phyloP scores from a whole-genome alignment of 2,888 invertebrate genomes.

The Cryptosula pallasiana region DNA sequence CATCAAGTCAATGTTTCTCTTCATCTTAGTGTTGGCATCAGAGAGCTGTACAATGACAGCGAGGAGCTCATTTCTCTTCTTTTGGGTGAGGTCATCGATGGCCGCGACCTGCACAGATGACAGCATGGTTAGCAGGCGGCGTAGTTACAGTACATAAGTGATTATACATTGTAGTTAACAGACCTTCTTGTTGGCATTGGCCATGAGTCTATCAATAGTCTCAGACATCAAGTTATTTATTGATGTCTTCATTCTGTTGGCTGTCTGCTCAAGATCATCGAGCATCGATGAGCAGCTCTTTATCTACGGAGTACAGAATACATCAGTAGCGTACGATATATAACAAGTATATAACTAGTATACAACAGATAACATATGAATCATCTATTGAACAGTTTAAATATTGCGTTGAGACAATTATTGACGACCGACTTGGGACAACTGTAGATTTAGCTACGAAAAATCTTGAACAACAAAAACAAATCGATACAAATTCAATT shows the following conservation, averaged over 20 bases:
- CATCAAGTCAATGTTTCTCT: background rate
- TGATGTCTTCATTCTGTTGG: conserved; percentile 1
- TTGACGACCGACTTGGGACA: too few relatives aligned
- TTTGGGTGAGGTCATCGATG: conserved; percentile 14
- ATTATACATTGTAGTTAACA: too few relatives aligned
- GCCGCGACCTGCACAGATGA: background rate
- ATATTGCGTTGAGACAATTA: too few relatives aligned
- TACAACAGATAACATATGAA: too few relatives aligned
- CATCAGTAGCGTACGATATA: too few relatives aligned
- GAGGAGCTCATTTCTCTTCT: conserved; percentile 9
- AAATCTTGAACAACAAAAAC: too few relatives aligned
- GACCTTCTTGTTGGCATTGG: conserved; percentile 15
- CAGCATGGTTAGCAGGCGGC: background rate
- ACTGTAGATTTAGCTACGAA: too few relatives aligned
- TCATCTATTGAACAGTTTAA: too few relatives aligned
- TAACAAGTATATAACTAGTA: too few relatives aligned
- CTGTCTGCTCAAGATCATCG: conserved; percentile 16
- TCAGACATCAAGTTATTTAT: conserved; percentile 10
- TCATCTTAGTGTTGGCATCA: background rate
- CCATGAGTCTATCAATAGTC: conserved; percentile 18
- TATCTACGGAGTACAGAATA: background rate
- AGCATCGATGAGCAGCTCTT: background rate
- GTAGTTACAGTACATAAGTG: too few relatives aligned
- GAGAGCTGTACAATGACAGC: background rate
- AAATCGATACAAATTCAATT: too few relatives aligned